A percentile compares a stretch with the other conserved stretches of the same genome.
Conservation (phyloP, 2,113 vertebrate species). For the Gobius niger region DNA sequence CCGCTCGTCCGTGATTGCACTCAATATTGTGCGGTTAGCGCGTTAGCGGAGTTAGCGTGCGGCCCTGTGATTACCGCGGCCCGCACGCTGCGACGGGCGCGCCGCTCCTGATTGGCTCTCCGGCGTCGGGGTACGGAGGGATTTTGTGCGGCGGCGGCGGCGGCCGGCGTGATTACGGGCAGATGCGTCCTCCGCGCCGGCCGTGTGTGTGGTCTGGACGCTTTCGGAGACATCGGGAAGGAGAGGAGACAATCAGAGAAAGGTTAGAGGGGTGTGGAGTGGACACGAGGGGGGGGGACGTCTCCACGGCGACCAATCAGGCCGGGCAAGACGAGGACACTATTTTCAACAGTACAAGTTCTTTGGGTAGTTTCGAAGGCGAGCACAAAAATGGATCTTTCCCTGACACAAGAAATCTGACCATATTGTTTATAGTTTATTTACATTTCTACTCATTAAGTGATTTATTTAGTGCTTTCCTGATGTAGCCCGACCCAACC, state of each 20-base stretch:
- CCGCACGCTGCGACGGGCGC: slow-evolving; percentile 50
- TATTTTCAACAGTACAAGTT: slow-evolving; percentile 8
- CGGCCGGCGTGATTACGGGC: slow-evolving; percentile 51
- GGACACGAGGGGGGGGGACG: not conserved
- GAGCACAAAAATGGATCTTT: not conserved
- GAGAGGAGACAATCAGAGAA: slow-evolving; percentile 19
- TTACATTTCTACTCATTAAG: too few relatives aligned
- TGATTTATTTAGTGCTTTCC: too few relatives aligned
- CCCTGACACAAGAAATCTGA: too few relatives aligned
- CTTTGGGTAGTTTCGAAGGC: not conserved
- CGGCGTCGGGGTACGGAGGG: slow-evolving; percentile 26
- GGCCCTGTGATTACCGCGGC: slow-evolving; percentile 52
- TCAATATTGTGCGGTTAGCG: slow-evolving; percentile 54
- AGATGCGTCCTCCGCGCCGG: not conserved
- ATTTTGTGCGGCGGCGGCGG: slow-evolving; percentile 40
- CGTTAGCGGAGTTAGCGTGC: slow-evolving; percentile 1
- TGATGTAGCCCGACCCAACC: too few relatives aligned
- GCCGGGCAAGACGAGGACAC: not conserved
- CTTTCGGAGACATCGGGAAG: slow-evolving; percentile 26
- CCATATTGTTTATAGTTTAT: too few relatives aligned
- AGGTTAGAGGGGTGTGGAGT: not conserved
- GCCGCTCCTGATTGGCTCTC: slow-evolving; percentile 47
- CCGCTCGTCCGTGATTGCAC: slow-evolving; percentile 62
- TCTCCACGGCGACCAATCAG: slow-evolving; percentile 14
- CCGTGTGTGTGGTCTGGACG: slow-evolving; percentile 43